A percentile compares a stretch with the other conserved stretches of the same genome.
phyloP scores from a whole-genome alignment of 2,888 invertebrate species.

The Cryptus viduatorius region DNA sequence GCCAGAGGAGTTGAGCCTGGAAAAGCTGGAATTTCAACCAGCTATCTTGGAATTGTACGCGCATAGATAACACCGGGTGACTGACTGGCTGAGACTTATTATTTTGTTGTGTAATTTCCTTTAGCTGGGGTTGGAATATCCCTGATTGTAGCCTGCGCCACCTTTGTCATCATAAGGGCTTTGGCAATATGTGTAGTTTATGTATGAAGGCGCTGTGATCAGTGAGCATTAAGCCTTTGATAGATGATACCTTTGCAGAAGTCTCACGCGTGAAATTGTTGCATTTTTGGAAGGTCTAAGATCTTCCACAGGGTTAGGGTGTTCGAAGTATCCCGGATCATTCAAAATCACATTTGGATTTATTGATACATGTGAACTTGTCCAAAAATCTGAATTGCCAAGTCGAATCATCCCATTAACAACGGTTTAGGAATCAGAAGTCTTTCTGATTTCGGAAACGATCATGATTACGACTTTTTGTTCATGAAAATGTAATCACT shows the following conservation, averaged over 20 bases:
- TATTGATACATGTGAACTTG: too few relatives aligned
- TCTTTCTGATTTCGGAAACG: neutral
- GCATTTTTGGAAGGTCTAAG: too few relatives aligned
- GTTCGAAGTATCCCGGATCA: too few relatives aligned
- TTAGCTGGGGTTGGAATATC: neutral
- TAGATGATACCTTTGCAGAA: too few relatives aligned
- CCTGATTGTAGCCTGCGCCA: neutral
- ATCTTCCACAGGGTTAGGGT: too few relatives aligned
- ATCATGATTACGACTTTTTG: neutral
- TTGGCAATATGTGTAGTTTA: neutral
- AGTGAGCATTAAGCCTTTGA: too few relatives aligned
- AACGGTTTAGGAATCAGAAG: too few relatives aligned
- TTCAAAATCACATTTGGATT: too few relatives aligned
- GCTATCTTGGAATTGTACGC: neutral
- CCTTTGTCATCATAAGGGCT: neutral
- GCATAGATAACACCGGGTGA: neutral
- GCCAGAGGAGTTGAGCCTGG: neutral
- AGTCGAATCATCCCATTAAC: too few relatives aligned
- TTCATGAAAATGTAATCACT: neutral
- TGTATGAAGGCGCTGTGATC: too few relatives aligned
- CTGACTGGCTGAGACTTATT: neutral
- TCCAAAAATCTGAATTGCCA: too few relatives aligned
- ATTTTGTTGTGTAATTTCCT: neutral
- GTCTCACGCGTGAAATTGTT: too few relatives aligned
- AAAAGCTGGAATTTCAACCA: neutral